Evolutionary conservation across 2,113 vertebrate species (phyloP).

Genomic region (Cathartes aura): DNA sequence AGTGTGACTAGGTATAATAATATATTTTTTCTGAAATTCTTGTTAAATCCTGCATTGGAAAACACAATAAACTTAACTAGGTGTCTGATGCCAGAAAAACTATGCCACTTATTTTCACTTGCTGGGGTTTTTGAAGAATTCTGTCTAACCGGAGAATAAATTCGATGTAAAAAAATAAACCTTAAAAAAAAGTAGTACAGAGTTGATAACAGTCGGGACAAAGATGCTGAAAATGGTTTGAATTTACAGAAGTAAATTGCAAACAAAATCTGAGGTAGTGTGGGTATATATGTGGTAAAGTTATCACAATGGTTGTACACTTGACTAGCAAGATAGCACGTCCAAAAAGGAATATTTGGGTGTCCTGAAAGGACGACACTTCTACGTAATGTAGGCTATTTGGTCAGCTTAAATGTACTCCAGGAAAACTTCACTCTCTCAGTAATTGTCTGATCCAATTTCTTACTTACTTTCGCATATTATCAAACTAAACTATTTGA

Average conservation of each 20-base stretch:
- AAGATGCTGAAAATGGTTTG: background rate
- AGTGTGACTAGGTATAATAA: background rate
- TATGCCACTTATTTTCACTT: background rate
- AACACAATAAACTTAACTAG: background rate
- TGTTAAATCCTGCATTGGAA: background rate
- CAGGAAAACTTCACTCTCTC: background rate
- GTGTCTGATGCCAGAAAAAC: background rate
- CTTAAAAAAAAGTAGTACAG: background rate
- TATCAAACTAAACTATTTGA: background rate
- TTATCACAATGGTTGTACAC: background rate
- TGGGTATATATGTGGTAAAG: background rate
- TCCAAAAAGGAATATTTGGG: background rate
- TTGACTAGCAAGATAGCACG: background rate
- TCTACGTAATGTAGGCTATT: background rate
- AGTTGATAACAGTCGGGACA: background rate
- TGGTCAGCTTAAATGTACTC: background rate
- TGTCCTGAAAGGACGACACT: background rate
- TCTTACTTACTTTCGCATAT: background rate
- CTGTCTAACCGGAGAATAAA: background rate
- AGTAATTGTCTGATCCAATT: background rate
- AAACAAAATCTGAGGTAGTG: background rate
- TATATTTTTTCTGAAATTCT: background rate
- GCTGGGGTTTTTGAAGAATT: background rate
- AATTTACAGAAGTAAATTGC: background rate
- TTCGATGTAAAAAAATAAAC: background rate